Percentiles rank a stretch among this genome's conserved stretches.
Conservation (phyloP, 2,888 invertebrate genomes). For the Pogonocherus hispidulus region DNA sequence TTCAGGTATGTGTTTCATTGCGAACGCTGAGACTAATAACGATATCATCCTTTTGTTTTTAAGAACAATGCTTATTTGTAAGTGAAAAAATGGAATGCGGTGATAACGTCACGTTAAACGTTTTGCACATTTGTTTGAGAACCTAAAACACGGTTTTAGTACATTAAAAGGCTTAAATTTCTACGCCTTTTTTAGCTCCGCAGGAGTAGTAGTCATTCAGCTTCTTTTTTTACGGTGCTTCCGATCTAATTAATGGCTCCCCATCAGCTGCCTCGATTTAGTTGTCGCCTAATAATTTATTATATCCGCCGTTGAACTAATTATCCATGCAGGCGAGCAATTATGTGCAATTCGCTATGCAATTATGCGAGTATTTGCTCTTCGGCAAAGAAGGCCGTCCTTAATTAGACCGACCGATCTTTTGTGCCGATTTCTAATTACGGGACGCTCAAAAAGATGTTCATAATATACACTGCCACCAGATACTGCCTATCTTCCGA, state of each 20-base stretch:
- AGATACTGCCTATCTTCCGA: no score
- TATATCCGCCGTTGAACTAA: constrained; percentile 41
- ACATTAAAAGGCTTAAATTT: no score
- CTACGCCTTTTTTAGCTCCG: no score
- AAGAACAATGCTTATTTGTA: no score
- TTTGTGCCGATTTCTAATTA: not conserved
- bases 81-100: no score
- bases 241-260: constrained; percentile 33
- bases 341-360: constrained; percentile 33
- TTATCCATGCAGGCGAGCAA: constrained; percentile 34
- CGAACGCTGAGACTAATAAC: no score
- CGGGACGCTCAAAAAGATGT: not conserved
- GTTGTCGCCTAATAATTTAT: constrained; percentile 42
- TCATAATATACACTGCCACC: no score
- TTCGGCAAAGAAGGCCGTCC: not conserved
- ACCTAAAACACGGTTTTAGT: no score
- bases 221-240: constrained; percentile 19
- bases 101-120: no score
- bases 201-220: not conserved
- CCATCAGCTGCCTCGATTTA: constrained; percentile 39
- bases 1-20: no score
- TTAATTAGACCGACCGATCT: constrained; percentile 5
- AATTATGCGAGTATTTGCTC: constrained; percentile 27
- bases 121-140: no score
- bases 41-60: no score